Evolutionary conservation across 2,888 invertebrate species (phyloP).

Genomic region (Tetragnatha montana): DNA sequence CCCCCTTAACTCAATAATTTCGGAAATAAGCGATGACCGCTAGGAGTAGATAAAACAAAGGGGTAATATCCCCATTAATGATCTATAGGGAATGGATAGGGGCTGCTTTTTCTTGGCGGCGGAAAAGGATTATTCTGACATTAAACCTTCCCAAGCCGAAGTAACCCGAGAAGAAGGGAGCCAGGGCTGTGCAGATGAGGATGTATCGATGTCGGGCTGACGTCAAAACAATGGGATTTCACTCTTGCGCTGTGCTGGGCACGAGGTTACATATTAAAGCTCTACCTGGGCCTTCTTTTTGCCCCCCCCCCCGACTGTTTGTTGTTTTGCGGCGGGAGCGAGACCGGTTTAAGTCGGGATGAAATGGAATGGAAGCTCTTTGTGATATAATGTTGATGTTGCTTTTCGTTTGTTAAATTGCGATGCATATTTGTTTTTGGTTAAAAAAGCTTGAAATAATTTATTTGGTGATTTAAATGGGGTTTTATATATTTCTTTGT

Average conservation of each 20-base stretch:
- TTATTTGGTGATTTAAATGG: too few species aligned
- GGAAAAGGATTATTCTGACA: conserved; percentile 65
- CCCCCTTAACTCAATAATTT: conserved; percentile 66
- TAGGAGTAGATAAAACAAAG: conserved; percentile 55
- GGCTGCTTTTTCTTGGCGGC: conserved; percentile 16
- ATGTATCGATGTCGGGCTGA: conserved; percentile 63
- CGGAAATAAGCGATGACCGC: conserved; percentile 60
- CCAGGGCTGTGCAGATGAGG: conserved; percentile 42
- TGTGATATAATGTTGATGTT: too few species aligned
- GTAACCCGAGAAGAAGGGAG: conserved; percentile 55
- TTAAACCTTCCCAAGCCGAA: conserved; percentile 50
- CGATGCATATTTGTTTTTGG: too few species aligned
- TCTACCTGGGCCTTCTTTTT: neutral
- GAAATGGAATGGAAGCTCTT: too few species aligned
- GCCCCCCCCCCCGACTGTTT: too few species aligned
- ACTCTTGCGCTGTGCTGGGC: conserved; percentile 20
- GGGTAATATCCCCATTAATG: conserved; percentile 70
- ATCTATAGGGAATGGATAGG: conserved; percentile 51
- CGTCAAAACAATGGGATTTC: conserved; percentile 65
- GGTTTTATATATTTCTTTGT: too few species aligned
- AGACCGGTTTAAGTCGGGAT: too few species aligned
- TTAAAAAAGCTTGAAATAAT: too few species aligned
- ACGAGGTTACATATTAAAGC: conserved; percentile 22
- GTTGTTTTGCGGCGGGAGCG: too few species aligned
- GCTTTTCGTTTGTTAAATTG: too few species aligned